Percentiles rank a stretch among this genome's conserved stretches.
These are phyloP conservation scores for Ophiodon elongatus DNA, from an alignment of 2,113 vertebrate species.

Conservation along the genomic window DNA sequence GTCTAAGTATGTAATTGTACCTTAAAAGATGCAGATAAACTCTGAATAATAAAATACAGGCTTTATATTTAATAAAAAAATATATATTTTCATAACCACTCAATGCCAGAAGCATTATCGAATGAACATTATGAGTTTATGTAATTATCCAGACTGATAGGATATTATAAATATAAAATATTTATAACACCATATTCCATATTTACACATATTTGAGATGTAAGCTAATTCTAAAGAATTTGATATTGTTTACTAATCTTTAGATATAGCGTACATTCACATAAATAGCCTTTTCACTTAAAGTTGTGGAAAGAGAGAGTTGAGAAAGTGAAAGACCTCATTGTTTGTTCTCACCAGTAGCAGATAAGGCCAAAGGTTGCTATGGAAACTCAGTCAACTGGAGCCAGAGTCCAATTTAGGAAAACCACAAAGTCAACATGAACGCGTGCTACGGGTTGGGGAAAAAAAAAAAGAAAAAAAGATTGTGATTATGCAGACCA, in stretches of 20 bases:
- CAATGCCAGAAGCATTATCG: neutral
- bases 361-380: conserved; percentile 94
- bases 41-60: neutral
- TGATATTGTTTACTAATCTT: conserved; percentile 20
- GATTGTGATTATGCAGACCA: conserved; percentile 88
- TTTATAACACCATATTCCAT: neutral
- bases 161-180: neutral
- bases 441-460: conserved; percentile 89
- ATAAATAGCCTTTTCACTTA: conserved; percentile 61
- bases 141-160: neutral
- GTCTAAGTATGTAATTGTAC: neutral
- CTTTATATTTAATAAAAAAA: neutral
- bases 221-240: neutral
- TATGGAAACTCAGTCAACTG: conserved; percentile 90
- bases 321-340: conserved; percentile 88
- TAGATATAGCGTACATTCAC: conserved; percentile 14
- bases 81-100: neutral
- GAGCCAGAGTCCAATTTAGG: conserved; percentile 96
- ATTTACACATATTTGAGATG: neutral
- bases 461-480: conserved; percentile 79
- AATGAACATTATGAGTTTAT: neutral
- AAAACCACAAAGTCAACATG: conserved; percentile 98
- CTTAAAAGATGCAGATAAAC: neutral
- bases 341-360: conserved; percentile 90
- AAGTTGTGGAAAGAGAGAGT: conserved; percentile 74